phyloP scores from a whole-genome alignment of 2,888 invertebrate species.

The Ypsolopha sequella region DNA sequence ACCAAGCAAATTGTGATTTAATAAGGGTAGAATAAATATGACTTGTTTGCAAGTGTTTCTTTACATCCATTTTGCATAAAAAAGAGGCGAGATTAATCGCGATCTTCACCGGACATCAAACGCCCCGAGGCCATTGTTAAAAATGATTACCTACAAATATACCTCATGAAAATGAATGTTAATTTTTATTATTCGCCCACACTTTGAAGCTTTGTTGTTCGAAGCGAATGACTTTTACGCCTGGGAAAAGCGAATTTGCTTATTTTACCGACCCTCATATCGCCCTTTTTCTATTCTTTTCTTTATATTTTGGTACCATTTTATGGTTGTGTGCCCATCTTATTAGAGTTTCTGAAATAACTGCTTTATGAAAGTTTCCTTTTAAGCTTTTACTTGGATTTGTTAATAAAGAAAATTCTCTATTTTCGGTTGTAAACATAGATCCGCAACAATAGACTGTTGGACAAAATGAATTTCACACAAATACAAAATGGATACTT shows the following conservation, averaged over 20 bases:
- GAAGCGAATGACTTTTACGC: constrained; percentile 23
- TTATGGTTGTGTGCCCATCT: background rate
- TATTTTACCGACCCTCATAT: constrained; percentile 19
- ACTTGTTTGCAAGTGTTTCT: constrained; percentile 4
- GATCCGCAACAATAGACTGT: background rate
- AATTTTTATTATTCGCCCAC: constrained; percentile 55
- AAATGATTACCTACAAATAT: constrained; percentile 58
- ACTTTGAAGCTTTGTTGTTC: constrained; percentile 34
- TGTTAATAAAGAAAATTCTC: too few species aligned
- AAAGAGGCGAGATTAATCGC: constrained; percentile 58
- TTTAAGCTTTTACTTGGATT: background rate
- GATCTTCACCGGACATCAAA: constrained; percentile 57
- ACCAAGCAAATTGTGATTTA: too few species aligned
- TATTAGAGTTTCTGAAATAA: background rate
- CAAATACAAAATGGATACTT: constrained; percentile 8
- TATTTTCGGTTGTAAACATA: background rate
- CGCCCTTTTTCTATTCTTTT: constrained; percentile 5
- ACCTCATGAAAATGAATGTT: constrained; percentile 56
- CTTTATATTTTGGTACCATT: background rate
- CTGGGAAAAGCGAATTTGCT: constrained; percentile 14
- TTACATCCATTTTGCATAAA: constrained; percentile 34
- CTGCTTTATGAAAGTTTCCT: background rate
- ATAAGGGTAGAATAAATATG: too few species aligned
- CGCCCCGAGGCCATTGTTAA: constrained; percentile 56
- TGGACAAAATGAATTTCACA: constrained; percentile 6